These are phyloP conservation scores for Dinocampus coccinellae DNA, from an alignment of 2,888 invertebrate species.

Conservation along the genomic window DNA sequence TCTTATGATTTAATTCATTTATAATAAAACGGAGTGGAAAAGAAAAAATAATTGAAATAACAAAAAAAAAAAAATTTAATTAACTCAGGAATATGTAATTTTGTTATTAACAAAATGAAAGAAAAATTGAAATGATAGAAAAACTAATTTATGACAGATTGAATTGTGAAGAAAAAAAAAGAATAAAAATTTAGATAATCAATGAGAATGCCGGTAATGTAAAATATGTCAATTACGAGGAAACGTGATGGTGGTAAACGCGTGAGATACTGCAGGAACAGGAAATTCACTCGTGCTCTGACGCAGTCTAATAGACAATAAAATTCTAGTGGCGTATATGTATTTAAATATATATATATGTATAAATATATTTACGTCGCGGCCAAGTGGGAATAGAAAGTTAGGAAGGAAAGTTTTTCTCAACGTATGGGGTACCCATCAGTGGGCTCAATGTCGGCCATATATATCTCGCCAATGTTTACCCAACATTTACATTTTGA, in stretches of 20 bases:
- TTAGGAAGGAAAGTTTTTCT: conserved; percentile 49
- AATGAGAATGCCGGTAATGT: background rate
- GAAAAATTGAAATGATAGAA: no score
- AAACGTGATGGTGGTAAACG: conserved; percentile 1
- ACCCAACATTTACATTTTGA: background rate
- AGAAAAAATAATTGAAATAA: no score
- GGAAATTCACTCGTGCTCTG: conserved; percentile 14
- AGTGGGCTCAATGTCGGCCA: conserved; percentile 32
- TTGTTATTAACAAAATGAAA: no score
- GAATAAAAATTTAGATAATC: background rate
- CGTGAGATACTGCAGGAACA: background rate
- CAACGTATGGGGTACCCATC: conserved; percentile 37
- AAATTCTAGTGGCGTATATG: conserved; percentile 16
- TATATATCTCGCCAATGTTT: conserved; percentile 17
- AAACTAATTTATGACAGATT: no score
- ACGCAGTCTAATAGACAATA: conserved; percentile 26
- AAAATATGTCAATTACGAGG: background rate
- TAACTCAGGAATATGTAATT: no score
- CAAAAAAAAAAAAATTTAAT: no score
- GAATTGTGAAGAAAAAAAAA: no score
- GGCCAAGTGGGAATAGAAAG: conserved; percentile 44
- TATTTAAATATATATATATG: conserved; percentile 10
- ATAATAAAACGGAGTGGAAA: no score
- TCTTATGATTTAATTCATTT: background rate
- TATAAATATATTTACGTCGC: conserved; percentile 1